These are phyloP conservation scores for Neuroterus valhalla DNA, from an alignment of 1,140 invertebrate genomes.

Conservation along the genomic window DNA sequence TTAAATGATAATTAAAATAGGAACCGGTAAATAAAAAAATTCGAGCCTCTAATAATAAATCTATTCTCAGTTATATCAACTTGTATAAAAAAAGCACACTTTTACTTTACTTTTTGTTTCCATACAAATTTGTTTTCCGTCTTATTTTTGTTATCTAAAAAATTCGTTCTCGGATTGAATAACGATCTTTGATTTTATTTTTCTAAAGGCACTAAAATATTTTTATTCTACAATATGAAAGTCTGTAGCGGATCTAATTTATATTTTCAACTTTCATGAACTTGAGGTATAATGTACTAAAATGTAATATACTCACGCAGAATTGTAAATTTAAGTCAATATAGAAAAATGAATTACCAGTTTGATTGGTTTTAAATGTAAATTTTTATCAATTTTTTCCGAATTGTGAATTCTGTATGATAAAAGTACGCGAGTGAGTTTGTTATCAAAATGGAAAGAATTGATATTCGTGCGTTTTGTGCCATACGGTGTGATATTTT, in stretches of 20 bases:
- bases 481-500: slow-evolving; percentile 63
- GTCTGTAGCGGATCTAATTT: not conserved
- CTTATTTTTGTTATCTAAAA: slow-evolving; percentile 2
- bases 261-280: not conserved
- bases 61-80: not conserved
- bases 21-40: not conserved
- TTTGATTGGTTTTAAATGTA: slow-evolving; percentile 31
- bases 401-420: not conserved
- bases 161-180: slow-evolving; percentile 1
- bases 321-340: slow-evolving; percentile 32
- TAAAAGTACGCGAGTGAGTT: slow-evolving; percentile 4
- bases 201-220: slow-evolving; percentile 5
- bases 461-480: slow-evolving; percentile 54
- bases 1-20: slow-evolving; percentile 18
- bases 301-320: slow-evolving; percentile 13
- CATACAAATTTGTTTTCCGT: not conserved
- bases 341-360: slow-evolving; percentile 30
- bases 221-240: not conserved
- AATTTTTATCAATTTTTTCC: slow-evolving; percentile 21
- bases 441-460: slow-evolving; percentile 39
- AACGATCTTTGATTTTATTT: slow-evolving; percentile 3
- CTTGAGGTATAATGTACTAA: not conserved
- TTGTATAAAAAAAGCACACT: too few relatives aligned
- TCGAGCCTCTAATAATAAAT: not conserved
- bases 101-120: too few relatives aligned